Evolutionary conservation across 1,140 invertebrate species (phyloP), one percentile per base, ranked within the genome.

Genomic region (Linepithema humile): DNA sequence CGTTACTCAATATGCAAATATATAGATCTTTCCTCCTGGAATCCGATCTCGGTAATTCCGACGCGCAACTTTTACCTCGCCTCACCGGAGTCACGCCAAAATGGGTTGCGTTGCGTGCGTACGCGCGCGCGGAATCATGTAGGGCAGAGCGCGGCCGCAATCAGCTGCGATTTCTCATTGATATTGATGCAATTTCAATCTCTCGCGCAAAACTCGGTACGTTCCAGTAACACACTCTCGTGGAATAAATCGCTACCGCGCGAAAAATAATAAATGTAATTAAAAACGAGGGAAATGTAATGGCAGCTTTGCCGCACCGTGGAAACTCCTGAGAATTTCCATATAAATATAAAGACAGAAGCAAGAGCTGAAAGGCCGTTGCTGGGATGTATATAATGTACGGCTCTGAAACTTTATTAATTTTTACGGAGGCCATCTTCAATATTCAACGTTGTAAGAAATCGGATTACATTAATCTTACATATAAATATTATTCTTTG

Each of bases 401-500:
- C n/a, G n/a, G n/a, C n/a, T n/a, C n/a, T n/a, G n/a, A n/a, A n/a
- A n/a, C n/a, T n/a, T n/a, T n/a, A n/a, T n/a, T n/a, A n/a, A n/a
- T n/a, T n/a, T n/a, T n/a, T n/a, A n/a, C n/a, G n/a, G n/a, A n/a
- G n/a, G n/a, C n/a, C n/a, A n/a, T n/a, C n/a, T n/a, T n/a, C n/a
- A n/a, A n/a, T n/a, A n/a, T n/a, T n/a, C n/a, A n/a, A n/a, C n/a
- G n/a, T n/a, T n/a, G n/a, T n/a, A n/a, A n/a, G n/a, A n/a, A n/a
- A n/a, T n/a, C n/a, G 15, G 9, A 12, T 3, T 43, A 9, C 43
- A 12, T 12, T 3, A 20, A 50, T 20, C 69, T 78, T 69, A 45
- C 62, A 67, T 69, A 80, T 70, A 80, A 80, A 69, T 35, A 20
- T 80, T 40, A 65, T 40, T 80, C 38, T 69, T n/a, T 20, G 29